Conservation (phyloP, 2,888 invertebrate genomes). For the Adelognathus sp. region DNA sequence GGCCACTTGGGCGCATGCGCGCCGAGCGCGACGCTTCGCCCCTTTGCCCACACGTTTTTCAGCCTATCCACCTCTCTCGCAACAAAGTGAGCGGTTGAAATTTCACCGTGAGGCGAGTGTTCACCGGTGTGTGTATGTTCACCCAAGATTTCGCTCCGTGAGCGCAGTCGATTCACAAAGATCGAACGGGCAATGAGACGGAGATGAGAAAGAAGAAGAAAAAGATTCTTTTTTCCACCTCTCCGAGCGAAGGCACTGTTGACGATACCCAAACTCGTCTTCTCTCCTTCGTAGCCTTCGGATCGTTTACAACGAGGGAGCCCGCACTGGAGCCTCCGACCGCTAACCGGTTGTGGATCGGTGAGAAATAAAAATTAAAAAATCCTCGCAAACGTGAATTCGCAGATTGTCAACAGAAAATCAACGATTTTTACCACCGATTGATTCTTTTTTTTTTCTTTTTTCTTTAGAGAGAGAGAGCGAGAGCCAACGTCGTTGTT, state of each 20-base stretch:
- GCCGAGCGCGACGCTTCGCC: neutral
- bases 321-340: slow-evolving; percentile 17
- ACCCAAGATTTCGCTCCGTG: too few relatives aligned
- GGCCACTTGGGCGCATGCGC: slow-evolving; percentile 52
- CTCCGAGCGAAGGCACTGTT: neutral
- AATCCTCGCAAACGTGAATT: neutral
- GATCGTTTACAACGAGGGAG: slow-evolving; percentile 32
- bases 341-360: slow-evolving; percentile 21
- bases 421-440: neutral
- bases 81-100: too few relatives aligned
- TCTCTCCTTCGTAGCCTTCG: slow-evolving; percentile 3
- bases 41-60: slow-evolving; percentile 13
- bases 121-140: too few relatives aligned
- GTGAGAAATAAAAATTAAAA: neutral
- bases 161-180: too few relatives aligned
- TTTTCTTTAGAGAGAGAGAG: neutral
- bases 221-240: too few relatives aligned
- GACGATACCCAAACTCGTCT: slow-evolving; percentile 1
- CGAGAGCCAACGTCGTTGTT: neutral
- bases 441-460: slow-evolving; percentile 1
- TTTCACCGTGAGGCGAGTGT: too few relatives aligned
- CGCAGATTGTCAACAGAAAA: neutral
- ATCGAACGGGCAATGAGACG: too few relatives aligned
- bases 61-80: too few relatives aligned
- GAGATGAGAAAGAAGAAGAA: too few relatives aligned